Conservation (phyloP, 1,140 invertebrate species). For the Battus philenor region DNA sequence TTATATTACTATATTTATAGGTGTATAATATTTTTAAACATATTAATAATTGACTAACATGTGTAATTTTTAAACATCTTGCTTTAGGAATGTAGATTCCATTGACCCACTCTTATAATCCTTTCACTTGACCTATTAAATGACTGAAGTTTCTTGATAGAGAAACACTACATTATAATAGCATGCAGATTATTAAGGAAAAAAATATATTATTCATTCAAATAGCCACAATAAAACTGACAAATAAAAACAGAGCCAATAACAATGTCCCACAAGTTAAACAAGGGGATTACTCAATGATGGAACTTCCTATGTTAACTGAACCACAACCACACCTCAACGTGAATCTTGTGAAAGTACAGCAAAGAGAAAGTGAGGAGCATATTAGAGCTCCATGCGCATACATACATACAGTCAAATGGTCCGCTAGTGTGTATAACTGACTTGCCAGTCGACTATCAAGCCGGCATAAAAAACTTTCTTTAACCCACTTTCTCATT, state of each 20-base stretch:
- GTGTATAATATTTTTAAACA: neutral
- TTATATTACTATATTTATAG: neutral
- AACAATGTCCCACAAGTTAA: slow-evolving; percentile 1
- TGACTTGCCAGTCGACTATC: slow-evolving; percentile 55
- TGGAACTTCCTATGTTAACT: slow-evolving; percentile 46
- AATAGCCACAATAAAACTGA: too few species aligned
- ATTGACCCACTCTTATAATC: neutral
- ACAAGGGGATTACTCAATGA: slow-evolving; percentile 48
- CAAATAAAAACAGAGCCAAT: too few species aligned
- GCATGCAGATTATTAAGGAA: too few species aligned
- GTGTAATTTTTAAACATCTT: too few species aligned
- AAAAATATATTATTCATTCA: too few species aligned
- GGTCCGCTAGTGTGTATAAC: slow-evolving; percentile 47
- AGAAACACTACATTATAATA: too few species aligned
- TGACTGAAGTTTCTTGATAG: too few species aligned
- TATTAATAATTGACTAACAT: neutral
- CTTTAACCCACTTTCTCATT: slow-evolving; percentile 73
- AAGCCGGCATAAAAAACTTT: slow-evolving; percentile 67
- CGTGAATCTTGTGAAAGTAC: slow-evolving; percentile 70
- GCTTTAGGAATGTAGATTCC: too few species aligned
- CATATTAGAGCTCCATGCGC: slow-evolving; percentile 48
- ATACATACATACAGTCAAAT: slow-evolving; percentile 46
- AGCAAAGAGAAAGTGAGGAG: slow-evolving; percentile 71
- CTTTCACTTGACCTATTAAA: slow-evolving; percentile 1
- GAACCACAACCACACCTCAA: slow-evolving; percentile 62